Evolutionary conservation across 2,888 invertebrate species (phyloP), one percentile per base, ranked within the genome.

Genomic region (Palloptera scutellata): DNA sequence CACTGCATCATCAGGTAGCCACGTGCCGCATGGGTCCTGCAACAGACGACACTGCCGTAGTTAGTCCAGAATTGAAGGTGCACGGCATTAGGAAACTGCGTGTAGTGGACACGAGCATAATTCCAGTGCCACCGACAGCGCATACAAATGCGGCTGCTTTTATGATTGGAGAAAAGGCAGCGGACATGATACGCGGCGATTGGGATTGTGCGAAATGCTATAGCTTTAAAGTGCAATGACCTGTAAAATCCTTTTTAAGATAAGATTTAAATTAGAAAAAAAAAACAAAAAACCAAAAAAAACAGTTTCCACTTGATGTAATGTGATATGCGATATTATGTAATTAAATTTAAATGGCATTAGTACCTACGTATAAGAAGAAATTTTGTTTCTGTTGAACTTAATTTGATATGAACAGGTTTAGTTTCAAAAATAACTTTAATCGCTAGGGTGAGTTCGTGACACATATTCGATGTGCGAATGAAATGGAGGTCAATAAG

Each of bases 11-110:
- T 81, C 89, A 89, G 73, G 86, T 88, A 58, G 88, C 88, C 1
- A 90, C 91, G 0, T 89, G 89, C 72, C 89, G 89, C 73, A 91
- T 92, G 92, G 92, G 91, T 0, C 87, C 89, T 0, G 76, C 77
- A 1, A 82, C 79, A 1, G 91, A 91, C 77, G 86, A 87, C 0
- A 83, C 82, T 0, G 88, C 91, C 1, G 89, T 91, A 0, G 90
- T 91, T 1, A 89, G 89, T 78, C 86, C 88, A 9, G 85, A 88
- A 70, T 79, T 90, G 54, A 85, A 87, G 62, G 90, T 91, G 0
- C 84, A 88, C 75, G 90, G 90, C 4, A 81, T 90, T 0, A 78
- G 86, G 6, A 85, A 85, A 2, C 79, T 91, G 66, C 86, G 91
- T 30, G 89, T 91, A 0, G 89, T 87, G 0, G 91, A 91, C 77